Conservation (phyloP, 2,113 vertebrate species). For the Lepus americanus region DNA sequence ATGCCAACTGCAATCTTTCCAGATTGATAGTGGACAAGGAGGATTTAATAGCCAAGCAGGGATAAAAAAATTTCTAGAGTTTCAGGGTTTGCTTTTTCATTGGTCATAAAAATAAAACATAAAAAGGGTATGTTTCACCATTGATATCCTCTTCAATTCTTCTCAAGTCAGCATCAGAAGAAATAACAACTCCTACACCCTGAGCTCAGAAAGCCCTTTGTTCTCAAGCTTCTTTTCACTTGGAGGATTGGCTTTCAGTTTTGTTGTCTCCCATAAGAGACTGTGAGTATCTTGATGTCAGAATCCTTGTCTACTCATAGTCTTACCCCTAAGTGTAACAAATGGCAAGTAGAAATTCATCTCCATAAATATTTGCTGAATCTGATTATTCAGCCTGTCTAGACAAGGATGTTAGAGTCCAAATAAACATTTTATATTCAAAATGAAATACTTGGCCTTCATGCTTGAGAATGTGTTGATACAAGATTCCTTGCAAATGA, state of each 20-base stretch:
- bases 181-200: neutral
- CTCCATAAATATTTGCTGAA: slow-evolving; percentile 12
- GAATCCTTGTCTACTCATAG: neutral
- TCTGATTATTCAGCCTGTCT: neutral
- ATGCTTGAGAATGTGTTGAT: neutral
- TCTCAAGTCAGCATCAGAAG: neutral
- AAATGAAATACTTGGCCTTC: neutral
- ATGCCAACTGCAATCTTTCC: neutral
- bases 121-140: neutral
- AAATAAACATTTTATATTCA: slow-evolving; percentile 44
- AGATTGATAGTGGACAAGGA: neutral
- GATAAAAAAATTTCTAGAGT: neutral
- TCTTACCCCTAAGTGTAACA: neutral
- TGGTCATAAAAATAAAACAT: slow-evolving; percentile 40
- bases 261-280: neutral
- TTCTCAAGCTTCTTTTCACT: neutral
- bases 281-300: neutral
- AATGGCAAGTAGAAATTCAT: neutral
- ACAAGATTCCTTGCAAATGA: neutral
- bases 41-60: neutral
- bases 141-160: neutral
- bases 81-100: neutral
- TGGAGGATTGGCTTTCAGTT: neutral
- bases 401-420: neutral
- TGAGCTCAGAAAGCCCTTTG: neutral